Evolutionary conservation across 2,797 vertebrate species (phyloP).

Genomic region (Enoplosus armatus): DNA sequence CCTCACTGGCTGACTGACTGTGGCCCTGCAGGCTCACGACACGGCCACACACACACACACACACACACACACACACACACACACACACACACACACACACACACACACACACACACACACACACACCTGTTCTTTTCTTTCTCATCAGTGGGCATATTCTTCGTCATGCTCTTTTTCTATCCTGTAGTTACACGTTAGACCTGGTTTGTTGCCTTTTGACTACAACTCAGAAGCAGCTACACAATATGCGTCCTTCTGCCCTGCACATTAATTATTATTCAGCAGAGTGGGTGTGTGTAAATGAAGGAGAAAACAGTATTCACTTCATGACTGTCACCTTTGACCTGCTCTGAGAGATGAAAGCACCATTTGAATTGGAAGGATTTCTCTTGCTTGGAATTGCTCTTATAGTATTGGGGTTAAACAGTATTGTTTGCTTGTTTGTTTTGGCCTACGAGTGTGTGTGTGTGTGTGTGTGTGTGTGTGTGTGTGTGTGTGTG

Average conservation of each 20-base stretch:
- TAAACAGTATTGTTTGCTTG: not conserved
- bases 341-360: slow-evolving; percentile 38
- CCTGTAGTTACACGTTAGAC: slow-evolving; percentile 19
- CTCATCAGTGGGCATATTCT: slow-evolving; percentile 26
- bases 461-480: not conserved
- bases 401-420: not conserved
- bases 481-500: slow-evolving; percentile 5
- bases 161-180: slow-evolving; percentile 15
- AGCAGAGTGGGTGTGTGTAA: slow-evolving; percentile 25
- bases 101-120: slow-evolving; percentile 30
- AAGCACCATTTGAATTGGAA: slow-evolving; percentile 26
- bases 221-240: slow-evolving; percentile 24
- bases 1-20: slow-evolving; percentile 59
- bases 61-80: slow-evolving; percentile 33
- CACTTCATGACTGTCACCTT: slow-evolving; percentile 21
- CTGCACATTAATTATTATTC: slow-evolving; percentile 40
- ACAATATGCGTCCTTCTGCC: slow-evolving; percentile 2
- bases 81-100: slow-evolving; percentile 23
- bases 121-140: slow-evolving; percentile 46
- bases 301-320: slow-evolving; percentile 30
- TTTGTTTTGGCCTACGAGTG: not conserved
- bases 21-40: slow-evolving; percentile 45
- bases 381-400: not conserved
- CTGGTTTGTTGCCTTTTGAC: slow-evolving; percentile 19
- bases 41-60: slow-evolving; percentile 36